Conservation (phyloP, 2,888 invertebrate genomes). For the Cerastoderma edule region DNA sequence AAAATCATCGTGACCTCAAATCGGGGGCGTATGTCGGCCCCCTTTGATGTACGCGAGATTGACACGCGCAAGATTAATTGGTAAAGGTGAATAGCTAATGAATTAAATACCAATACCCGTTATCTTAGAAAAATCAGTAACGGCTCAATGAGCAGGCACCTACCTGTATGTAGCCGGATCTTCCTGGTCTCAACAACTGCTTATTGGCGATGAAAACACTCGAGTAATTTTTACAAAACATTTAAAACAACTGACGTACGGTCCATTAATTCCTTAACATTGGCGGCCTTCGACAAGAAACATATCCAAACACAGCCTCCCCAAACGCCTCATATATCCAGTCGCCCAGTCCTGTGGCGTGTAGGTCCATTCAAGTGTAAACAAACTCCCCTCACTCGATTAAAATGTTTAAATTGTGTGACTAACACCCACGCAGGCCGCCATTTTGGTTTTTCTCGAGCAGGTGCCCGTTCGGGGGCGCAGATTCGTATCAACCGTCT, state of each 20-base stretch:
- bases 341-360: neutral
- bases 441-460: slow-evolving; percentile 51
- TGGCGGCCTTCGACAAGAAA: neutral
- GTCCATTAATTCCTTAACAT: slow-evolving; percentile 3
- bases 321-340: neutral
- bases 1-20: slow-evolving; percentile 30
- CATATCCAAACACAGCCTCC: neutral
- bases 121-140: slow-evolving; percentile 7
- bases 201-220: neutral
- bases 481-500: slow-evolving; percentile 26
- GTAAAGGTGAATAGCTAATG: neutral
- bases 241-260: neutral
- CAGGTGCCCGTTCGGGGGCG: slow-evolving; percentile 46
- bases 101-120: slow-evolving; percentile 8
- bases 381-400: slow-evolving; percentile 30
- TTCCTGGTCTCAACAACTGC: neutral
- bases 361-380: slow-evolving; percentile 32
- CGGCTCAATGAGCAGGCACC: slow-evolving; percentile 1
- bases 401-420: slow-evolving; percentile 49
- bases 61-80: slow-evolving; percentile 15
- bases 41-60: slow-evolving; percentile 22
- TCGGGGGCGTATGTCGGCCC: slow-evolving; percentile 20
- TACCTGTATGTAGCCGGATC: slow-evolving; percentile 7
- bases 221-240: slow-evolving; percentile 20
- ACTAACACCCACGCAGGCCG: slow-evolving; percentile 54